Percentiles rank a stretch among this genome's conserved stretches.
These are phyloP conservation scores for Apodemus agrarius DNA, from an alignment of 2,797 vertebrate genomes.

Conservation along the genomic window DNA sequence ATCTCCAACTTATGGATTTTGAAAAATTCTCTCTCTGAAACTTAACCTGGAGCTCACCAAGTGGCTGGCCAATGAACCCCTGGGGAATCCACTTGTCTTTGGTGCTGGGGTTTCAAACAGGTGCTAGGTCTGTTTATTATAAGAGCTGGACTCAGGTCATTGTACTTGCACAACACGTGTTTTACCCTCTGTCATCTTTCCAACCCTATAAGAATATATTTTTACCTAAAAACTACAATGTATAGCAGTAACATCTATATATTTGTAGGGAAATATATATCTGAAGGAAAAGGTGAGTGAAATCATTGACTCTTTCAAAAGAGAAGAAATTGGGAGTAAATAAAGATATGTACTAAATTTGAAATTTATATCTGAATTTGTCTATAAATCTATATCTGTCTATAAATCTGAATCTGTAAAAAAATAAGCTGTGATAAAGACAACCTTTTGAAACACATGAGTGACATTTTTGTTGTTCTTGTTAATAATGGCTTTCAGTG, in stretches of 20 bases:
- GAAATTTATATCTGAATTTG: not conserved
- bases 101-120: not conserved
- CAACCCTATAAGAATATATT: not conserved
- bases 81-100: not conserved
- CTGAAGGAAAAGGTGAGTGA: slow-evolving; percentile 1
- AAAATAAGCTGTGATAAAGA: not conserved
- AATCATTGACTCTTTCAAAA: not conserved
- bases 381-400: not conserved
- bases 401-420: not conserved
- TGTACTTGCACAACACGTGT: no score
- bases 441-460: not conserved
- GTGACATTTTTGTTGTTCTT: not conserved
- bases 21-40: no score
- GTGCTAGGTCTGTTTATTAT: not conserved
- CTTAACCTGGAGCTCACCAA: not conserved
- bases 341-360: not conserved
- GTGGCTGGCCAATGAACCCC: not conserved
- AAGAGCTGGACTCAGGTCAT: not conserved
- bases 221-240: not conserved
- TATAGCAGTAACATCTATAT: not conserved
- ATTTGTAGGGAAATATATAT: not conserved
- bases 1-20: no score
- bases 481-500: not conserved
- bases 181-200: not conserved
- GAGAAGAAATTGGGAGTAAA: not conserved